These are phyloP conservation scores for Keiferia lycopersicella DNA, from an alignment of 2,888 invertebrate species.

Conservation along the genomic window DNA sequence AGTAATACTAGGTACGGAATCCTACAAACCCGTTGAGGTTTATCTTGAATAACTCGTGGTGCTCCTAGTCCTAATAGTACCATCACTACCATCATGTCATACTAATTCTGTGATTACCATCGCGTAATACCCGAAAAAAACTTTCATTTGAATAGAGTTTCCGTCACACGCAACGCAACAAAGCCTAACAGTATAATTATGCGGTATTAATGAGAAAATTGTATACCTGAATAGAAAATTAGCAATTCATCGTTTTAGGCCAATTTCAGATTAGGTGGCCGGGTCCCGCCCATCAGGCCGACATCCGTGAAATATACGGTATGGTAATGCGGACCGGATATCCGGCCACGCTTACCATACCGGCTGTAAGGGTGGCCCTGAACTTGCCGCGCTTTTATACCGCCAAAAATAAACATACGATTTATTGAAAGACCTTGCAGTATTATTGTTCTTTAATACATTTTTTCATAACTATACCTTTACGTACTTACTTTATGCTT, in stretches of 20 bases:
- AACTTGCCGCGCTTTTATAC: constrained; percentile 43
- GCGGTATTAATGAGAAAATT: neutral
- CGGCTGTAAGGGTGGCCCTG: constrained; percentile 51
- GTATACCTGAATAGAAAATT: constrained; percentile 5
- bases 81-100: too few species aligned
- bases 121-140: neutral
- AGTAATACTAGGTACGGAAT: too few species aligned
- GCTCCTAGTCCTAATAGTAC: too few species aligned
- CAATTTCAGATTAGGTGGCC: constrained; percentile 12
- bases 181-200: neutral
- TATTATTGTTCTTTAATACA: constrained; percentile 7
- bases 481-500: neutral
- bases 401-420: constrained; percentile 33
- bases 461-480: constrained; percentile 7
- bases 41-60: too few species aligned
- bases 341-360: constrained; percentile 59
- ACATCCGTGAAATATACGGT: constrained; percentile 45
- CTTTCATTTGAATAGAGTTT: constrained; percentile 15
- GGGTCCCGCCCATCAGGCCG: constrained; percentile 42
- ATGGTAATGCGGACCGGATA: constrained; percentile 64
- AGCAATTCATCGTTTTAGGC: constrained; percentile 12
- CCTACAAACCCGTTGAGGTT: too few species aligned
- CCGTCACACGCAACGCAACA: neutral
- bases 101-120: neutral
- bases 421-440: constrained; percentile 21